These are phyloP conservation scores for Siderastrea radians DNA, from an alignment of 92 coral and sea anemone species.

Conservation along the genomic window DNA sequence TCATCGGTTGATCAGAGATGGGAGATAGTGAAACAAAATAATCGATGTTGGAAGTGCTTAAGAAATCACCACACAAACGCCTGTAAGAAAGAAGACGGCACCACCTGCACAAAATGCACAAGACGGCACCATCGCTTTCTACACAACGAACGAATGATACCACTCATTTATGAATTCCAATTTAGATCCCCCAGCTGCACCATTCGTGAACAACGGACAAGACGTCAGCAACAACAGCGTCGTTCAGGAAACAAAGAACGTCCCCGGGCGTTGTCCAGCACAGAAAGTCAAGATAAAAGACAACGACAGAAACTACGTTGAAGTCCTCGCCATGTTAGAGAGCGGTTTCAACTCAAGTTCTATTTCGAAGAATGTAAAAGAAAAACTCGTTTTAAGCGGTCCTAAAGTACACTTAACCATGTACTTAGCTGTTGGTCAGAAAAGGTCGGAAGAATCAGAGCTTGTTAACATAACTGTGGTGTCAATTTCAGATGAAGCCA, in stretches of 20 bases:
- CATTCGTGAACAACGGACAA: conserved; percentile 22
- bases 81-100: conserved; percentile 54
- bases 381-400: conserved; percentile 52
- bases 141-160: conserved; percentile 45
- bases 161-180: not conserved
- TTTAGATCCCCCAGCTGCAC: conserved; percentile 9
- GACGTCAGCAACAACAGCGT: conserved; percentile 16
- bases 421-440: conserved; percentile 68
- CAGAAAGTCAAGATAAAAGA: conserved; percentile 54
- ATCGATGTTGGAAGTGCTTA: too few species aligned
- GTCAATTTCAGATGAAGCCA: conserved; percentile 32
- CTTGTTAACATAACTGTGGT: conserved; percentile 48
- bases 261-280: conserved; percentile 41
- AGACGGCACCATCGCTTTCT: conserved; percentile 62
- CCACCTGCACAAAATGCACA: conserved; percentile 51
- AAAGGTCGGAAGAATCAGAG: conserved; percentile 60
- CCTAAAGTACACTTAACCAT: conserved; percentile 44
- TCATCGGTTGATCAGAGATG: conserved; percentile 15
- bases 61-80: too few species aligned
- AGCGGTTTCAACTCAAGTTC: conserved; percentile 67
- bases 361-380: conserved; percentile 45
- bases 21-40: too few species aligned
- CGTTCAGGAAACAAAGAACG: conserved; percentile 29
- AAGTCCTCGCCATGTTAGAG: conserved; percentile 58
- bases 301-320: conserved; percentile 25